These are phyloP conservation scores for Callipepla squamata DNA, from an alignment of 2,113 vertebrate species.

Conservation along the genomic window DNA sequence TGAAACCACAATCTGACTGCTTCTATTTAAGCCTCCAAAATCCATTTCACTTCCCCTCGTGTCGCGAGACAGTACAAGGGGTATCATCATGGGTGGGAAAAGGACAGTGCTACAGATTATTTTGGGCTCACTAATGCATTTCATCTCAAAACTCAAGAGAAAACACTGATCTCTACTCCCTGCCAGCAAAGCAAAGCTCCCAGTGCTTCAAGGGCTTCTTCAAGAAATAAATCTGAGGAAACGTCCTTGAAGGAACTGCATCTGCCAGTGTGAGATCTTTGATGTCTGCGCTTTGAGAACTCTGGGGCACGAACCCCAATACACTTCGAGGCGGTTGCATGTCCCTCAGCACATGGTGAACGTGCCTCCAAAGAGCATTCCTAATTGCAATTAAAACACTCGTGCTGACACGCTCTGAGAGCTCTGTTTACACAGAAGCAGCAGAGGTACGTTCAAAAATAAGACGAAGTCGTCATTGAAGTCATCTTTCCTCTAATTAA, in stretches of 20 bases:
- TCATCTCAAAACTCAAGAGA: neutral
- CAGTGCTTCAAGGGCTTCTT: neutral
- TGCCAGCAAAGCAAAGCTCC: neutral
- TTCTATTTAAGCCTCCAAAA: neutral
- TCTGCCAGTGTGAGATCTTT: fast-evolving
- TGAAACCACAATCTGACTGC: neutral
- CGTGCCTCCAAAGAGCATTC: neutral
- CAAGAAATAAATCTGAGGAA: neutral
- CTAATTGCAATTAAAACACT: neutral
- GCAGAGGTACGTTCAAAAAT: neutral
- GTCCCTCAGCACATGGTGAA: neutral
- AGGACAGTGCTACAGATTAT: neutral
- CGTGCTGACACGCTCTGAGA: neutral
- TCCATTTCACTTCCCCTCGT: neutral
- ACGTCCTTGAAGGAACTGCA: fast-evolving
- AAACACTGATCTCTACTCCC: neutral
- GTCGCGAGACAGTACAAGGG: neutral
- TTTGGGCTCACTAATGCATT: neutral
- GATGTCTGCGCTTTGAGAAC: neutral
- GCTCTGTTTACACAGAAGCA: neutral
- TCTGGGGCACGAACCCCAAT: too few relatives aligned
- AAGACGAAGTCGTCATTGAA: neutral
- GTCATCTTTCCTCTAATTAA: neutral
- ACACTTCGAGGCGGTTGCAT: too few relatives aligned
- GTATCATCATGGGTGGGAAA: neutral